phyloP scores from a whole-genome alignment of 2,113 vertebrate genomes.

The Catharus fuscescens region DNA sequence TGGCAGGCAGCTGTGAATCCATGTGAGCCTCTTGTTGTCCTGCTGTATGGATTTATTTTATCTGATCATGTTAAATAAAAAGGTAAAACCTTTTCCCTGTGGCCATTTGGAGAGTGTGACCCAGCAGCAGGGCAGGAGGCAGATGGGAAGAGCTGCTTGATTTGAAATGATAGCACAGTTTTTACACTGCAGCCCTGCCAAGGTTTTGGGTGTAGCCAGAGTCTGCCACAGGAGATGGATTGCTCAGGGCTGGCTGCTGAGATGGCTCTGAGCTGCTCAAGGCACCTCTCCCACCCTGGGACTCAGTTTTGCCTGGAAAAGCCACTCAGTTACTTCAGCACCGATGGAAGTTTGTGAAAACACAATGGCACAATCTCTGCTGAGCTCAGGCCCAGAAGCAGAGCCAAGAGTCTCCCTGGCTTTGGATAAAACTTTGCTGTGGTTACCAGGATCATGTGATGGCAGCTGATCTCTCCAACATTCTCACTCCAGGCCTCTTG shows the following conservation, averaged over 20 bases:
- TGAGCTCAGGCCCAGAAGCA: conserved; percentile 14
- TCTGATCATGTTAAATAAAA: not conserved
- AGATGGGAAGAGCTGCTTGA: not conserved
- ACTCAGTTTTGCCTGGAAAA: conserved; percentile 14
- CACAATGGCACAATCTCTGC: not conserved
- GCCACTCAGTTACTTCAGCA: not conserved
- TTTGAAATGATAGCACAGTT: not conserved
- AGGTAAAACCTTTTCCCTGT: not conserved
- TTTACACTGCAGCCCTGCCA: not conserved
- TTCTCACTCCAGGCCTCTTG: not conserved
- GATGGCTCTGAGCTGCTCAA: not conserved
- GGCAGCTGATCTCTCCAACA: not conserved
- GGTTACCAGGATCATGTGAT: conserved; percentile 22
- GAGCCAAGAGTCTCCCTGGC: conserved; percentile 13
- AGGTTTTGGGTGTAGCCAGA: conserved; percentile 23
- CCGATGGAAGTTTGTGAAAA: not conserved
- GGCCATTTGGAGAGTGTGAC: not conserved
- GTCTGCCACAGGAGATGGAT: not conserved
- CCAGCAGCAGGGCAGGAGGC: not conserved
- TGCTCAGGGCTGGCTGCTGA: not conserved
- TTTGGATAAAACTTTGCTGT: not conserved
- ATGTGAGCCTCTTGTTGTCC: not conserved
- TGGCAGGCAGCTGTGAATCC: not conserved
- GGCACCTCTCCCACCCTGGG: not conserved
- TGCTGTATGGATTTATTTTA: not conserved